Base-by-base conservation (phyloP, 2,888 invertebrate genomes). In the Lasioglossum figueresi region DNA sequence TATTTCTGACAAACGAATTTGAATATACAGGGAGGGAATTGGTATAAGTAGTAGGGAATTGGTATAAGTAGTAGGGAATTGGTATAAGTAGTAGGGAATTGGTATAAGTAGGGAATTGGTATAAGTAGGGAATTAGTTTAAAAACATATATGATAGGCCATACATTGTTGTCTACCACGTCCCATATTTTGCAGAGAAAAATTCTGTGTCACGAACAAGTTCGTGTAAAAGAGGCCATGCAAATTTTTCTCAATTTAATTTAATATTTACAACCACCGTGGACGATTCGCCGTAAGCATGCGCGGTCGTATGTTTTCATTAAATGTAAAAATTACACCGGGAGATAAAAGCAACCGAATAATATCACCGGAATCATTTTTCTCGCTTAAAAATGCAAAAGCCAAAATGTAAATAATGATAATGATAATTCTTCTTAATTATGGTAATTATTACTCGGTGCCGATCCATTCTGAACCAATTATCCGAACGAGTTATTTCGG, bases 231-330 rank as follows among this genome's bases (percentile, higher is more conserved):
- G n/a, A n/a, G 37, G 45, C 31, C 23, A 45, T n/a, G 19, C 23
- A 77, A 73, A 77, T 77, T 59, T 83, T 66, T 73, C 19, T 59
- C 73, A 56, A 83, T 73, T 84, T 77, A 56, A 77, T 74, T 73
- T 76, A 73, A 83, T 56, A 66, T 83, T 76, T 82, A 43, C 52
- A n/a, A 16, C 0, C n/a, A 16, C 14, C 27, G 2, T 31, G 23
- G 68, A 48, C 48, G 10, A 31, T 45, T 34, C 10, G 34, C 31
- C 6, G 27, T 52, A 56, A 19, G 40, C n/a, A 34, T 12, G 34
- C 68, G 14, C 6, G 68, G 19, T 1, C 68, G 59, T 83, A 71
- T 27, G 37, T 84, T 84, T 70, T 59, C 73, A 48, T 78, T 59
- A 70, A 70, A 40, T 23, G 40, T 70, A 83, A 77, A 84, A 74